Percentiles rank a stretch among this genome's conserved stretches.
phyloP scores from a whole-genome alignment of 2,113 vertebrate genomes.

The Felis chaus region DNA sequence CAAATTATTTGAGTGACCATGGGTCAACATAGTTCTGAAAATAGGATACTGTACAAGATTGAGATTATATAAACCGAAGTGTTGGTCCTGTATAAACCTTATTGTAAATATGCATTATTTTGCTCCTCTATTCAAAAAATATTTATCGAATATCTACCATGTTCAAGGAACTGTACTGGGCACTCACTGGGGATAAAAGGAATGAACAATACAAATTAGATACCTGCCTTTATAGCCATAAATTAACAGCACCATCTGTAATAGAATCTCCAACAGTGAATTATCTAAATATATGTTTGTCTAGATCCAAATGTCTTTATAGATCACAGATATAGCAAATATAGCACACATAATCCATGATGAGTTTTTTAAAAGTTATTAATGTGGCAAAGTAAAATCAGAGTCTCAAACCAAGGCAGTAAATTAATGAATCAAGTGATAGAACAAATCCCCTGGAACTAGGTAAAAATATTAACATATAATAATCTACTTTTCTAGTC shows the following conservation, averaged over 20 bases:
- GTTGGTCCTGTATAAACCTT: not conserved
- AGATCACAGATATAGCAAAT: not conserved
- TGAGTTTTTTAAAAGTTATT: not conserved
- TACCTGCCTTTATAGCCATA: not conserved
- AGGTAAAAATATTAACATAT: slow-evolving; percentile 51
- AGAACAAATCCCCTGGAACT: slow-evolving; percentile 32
- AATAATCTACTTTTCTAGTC: slow-evolving; percentile 52
- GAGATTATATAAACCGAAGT: not conserved
- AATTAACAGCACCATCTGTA: not conserved
- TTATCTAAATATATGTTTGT: not conserved
- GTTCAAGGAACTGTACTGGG: not conserved
- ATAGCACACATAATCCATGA: not conserved
- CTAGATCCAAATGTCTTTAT: not conserved
- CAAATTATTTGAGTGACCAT: not conserved
- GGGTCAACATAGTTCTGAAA: not conserved
- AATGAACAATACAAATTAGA: not conserved
- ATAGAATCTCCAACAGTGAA: not conserved
- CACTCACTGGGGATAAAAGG: not conserved
- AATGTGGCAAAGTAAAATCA: slow-evolving; percentile 53
- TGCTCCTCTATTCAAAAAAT: slow-evolving; percentile 9
- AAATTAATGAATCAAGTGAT: slow-evolving; percentile 43
- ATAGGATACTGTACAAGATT: not conserved
- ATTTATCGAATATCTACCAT: not conserved
- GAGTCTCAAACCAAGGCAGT: not conserved
- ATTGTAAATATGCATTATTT: not conserved